These are phyloP conservation scores for Serranus cabrilla DNA, from an alignment of 2,797 vertebrate genomes.

Conservation along the genomic window DNA sequence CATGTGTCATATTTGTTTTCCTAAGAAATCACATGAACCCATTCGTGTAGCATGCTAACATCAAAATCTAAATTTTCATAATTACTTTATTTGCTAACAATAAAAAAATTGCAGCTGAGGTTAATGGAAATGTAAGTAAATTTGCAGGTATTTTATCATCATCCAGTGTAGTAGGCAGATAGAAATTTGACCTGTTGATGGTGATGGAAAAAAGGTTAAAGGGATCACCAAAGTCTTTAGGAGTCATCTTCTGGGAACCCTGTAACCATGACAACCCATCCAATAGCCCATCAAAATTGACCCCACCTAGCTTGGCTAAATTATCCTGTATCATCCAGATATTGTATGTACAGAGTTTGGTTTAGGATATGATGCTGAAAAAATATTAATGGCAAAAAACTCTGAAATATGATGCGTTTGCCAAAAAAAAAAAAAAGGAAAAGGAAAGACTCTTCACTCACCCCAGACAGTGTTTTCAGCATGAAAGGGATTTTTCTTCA, in stretches of 20 bases:
- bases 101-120: too few species aligned
- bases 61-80: too few species aligned
- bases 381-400: too few species aligned
- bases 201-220: not conserved
- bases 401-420: not conserved
- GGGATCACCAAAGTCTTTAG: not conserved
- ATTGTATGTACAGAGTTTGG: too few species aligned
- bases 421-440: constrained; percentile 14
- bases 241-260: not conserved
- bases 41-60: too few species aligned
- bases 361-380: too few species aligned
- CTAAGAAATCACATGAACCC: too few species aligned
- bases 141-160: not conserved
- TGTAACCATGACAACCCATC: not conserved
- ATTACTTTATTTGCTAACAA: not conserved
- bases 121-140: not conserved
- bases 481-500: constrained; percentile 22
- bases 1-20: too few species aligned
- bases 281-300: too few species aligned
- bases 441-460: not conserved
- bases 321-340: too few species aligned
- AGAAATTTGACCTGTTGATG: not conserved
- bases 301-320: too few species aligned
- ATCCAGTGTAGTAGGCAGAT: not conserved
- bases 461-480: not conserved